phyloP scores from a whole-genome alignment of 2,888 invertebrate species.

The Andrena flavipes region DNA sequence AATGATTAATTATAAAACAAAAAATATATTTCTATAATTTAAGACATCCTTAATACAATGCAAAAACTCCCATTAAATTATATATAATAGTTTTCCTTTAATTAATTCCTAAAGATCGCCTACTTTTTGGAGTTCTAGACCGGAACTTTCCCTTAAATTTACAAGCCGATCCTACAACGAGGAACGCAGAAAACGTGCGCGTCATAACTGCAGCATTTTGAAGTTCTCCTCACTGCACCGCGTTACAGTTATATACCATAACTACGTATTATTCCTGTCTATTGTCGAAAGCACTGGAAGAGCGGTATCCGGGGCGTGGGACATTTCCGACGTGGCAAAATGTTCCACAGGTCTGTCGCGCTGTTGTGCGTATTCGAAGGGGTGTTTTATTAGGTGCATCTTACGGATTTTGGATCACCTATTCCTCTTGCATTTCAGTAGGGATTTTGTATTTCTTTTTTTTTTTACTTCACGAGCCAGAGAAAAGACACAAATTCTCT shows the following conservation, averaged over 20 bases:
- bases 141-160: background rate
- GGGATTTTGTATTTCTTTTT: constrained; percentile 41
- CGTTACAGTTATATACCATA: background rate
- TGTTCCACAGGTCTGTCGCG: constrained; percentile 24
- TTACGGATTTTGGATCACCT: constrained; percentile 24
- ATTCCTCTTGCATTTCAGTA: background rate
- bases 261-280: constrained; percentile 7
- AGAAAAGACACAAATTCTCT: constrained; percentile 1
- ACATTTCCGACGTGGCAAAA: background rate
- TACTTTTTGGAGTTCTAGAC: no score
- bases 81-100: no score
- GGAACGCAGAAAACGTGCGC: constrained; percentile 4
- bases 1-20: no score
- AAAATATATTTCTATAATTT: no score
- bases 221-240: background rate
- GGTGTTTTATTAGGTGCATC: constrained; percentile 30
- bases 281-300: constrained; percentile 10
- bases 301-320: background rate
- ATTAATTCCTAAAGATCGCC: no score
- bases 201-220: constrained; percentile 3
- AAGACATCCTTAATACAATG: no score
- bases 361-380: constrained; percentile 32
- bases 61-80: no score
- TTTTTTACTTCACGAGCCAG: constrained; percentile 25
- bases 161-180: background rate